phyloP scores from a whole-genome alignment of 2,113 vertebrate genomes.

The Euleptes europaea region DNA sequence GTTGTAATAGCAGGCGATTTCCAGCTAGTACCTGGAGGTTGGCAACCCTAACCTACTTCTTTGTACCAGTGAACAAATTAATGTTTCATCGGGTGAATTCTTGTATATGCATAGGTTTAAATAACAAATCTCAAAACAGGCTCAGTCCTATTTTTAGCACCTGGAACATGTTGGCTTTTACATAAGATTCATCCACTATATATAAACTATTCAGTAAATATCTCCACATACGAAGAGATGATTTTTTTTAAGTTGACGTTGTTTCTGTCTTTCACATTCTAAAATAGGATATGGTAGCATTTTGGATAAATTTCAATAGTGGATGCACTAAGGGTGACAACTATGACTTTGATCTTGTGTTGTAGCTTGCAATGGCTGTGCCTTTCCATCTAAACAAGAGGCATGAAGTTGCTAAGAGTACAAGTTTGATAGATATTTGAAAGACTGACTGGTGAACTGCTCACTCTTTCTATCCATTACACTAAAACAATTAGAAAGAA shows the following conservation, averaged over 20 bases:
- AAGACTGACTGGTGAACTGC: neutral
- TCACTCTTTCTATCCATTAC: neutral
- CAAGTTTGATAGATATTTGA: neutral
- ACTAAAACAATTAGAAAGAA: neutral
- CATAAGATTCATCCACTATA: slow-evolving; percentile 66
- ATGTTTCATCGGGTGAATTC: neutral
- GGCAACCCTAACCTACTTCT: too few relatives aligned
- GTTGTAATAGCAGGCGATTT: too few relatives aligned
- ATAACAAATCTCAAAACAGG: neutral
- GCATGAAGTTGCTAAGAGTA: neutral
- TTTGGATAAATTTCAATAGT: slow-evolving; percentile 9
- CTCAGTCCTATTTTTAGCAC: slow-evolving; percentile 65
- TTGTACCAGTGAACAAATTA: neutral
- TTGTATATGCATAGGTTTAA: slow-evolving; percentile 24
- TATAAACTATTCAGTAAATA: slow-evolving; percentile 68
- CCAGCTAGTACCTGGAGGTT: too few relatives aligned
- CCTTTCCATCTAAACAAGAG: neutral
- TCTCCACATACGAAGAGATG: slow-evolving; percentile 57
- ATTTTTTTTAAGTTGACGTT: slow-evolving; percentile 60
- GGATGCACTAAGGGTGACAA: neutral
- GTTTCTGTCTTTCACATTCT: slow-evolving; percentile 59
- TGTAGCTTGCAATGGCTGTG: neutral
- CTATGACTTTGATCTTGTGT: neutral
- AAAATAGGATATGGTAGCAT: slow-evolving; percentile 20
- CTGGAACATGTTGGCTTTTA: slow-evolving; percentile 72